Conservation (phyloP, 2,113 vertebrate species). For the Tupaia tana region DNA sequence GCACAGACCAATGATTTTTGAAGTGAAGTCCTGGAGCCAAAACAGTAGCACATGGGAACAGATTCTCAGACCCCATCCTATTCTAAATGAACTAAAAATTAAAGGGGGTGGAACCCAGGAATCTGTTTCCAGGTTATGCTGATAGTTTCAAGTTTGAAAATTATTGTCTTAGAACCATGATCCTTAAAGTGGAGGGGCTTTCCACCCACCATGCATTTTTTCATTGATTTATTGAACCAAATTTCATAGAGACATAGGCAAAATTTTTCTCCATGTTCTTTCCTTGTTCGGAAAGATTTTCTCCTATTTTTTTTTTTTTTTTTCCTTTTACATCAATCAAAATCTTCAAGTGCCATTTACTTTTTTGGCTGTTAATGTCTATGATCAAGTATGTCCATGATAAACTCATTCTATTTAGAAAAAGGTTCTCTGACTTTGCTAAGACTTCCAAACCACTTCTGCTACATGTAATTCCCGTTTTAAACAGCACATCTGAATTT, state of each 20-base stretch:
- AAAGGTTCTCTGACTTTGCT: not conserved
- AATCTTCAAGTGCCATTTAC: not conserved
- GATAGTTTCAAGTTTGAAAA: not conserved
- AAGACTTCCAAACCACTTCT: not conserved
- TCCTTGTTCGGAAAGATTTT: not conserved
- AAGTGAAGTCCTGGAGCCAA: not conserved
- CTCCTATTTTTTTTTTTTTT: not conserved
- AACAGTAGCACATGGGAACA: not conserved
- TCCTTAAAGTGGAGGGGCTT: not conserved
- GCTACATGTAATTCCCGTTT: not conserved
- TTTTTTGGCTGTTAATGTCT: conserved; percentile 3
- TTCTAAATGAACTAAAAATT: not conserved
- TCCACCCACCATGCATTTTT: no score
- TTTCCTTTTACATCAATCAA: not conserved
- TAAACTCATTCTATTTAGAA: not conserved
- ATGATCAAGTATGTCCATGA: not conserved
- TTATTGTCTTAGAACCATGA: not conserved
- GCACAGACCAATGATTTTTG: not conserved
- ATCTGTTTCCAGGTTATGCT: not conserved
- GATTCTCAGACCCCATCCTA: not conserved
- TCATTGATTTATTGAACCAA: not conserved
- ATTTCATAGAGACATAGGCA: not conserved
- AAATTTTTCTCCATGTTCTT: not conserved
- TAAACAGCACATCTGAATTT: conserved; percentile 31
- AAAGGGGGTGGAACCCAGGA: not conserved